Evolutionary conservation across 92 coral and sea anemone genomes (phyloP).

Genomic region (Actinernus sp.): DNA sequence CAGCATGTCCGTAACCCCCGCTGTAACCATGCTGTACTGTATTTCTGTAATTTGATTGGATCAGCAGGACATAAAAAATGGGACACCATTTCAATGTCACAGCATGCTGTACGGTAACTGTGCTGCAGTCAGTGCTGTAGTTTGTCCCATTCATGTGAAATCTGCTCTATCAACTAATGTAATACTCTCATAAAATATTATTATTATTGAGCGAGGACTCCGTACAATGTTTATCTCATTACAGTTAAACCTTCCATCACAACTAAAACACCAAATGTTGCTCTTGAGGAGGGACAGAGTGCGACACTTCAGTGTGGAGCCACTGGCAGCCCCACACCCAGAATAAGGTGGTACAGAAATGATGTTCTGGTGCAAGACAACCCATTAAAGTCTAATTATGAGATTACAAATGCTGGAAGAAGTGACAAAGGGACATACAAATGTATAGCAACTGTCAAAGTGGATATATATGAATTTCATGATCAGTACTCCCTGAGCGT

Average conservation of each 20-base stretch:
- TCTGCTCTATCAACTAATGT: no score
- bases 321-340: conserved; percentile 75
- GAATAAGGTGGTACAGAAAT: conserved; percentile 54
- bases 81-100: no score
- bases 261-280: neutral
- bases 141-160: no score
- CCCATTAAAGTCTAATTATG: conserved; percentile 29
- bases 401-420: conserved; percentile 44
- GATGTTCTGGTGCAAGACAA: neutral
- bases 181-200: no score
- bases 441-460: conserved; percentile 47
- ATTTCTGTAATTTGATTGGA: no score
- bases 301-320: conserved; percentile 67
- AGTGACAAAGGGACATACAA: conserved; percentile 43
- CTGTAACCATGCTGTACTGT: no score
- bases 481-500: conserved; percentile 15
- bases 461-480: neutral
- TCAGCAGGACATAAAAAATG: no score
- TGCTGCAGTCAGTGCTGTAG: no score
- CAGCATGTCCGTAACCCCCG: no score
- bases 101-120: no score
- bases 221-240: neutral
- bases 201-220: no score
- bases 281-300: conserved; percentile 27
- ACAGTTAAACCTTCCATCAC: conserved; percentile 26